Evolutionary conservation across 2,888 invertebrate species (phyloP).

Genomic region (Cheiracanthium punctorium): DNA sequence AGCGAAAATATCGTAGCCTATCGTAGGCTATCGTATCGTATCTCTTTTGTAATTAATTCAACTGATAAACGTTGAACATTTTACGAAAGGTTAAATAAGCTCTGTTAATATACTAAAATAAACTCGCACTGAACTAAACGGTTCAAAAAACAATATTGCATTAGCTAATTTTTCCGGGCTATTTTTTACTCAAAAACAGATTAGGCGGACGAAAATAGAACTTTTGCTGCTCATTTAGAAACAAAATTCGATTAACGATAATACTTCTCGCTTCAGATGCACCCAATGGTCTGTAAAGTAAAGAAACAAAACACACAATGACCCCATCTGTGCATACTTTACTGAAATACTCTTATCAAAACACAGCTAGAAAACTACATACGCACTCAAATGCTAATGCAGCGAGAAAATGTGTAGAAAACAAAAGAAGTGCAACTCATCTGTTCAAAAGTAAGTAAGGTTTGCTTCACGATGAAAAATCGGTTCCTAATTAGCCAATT

Average conservation of each 20-base stretch:
- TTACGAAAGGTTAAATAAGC: no score
- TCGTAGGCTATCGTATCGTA: no score
- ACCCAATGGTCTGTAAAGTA: background rate
- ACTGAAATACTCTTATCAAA: background rate
- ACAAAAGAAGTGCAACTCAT: conserved; percentile 43
- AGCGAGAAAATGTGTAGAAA: conserved; percentile 29
- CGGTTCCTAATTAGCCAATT: conserved; percentile 55
- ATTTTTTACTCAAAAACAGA: no score
- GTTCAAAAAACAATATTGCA: no score
- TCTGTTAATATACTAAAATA: no score
- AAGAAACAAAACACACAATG: background rate
- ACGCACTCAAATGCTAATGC: conserved; percentile 18
- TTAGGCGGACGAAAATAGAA: background rate
- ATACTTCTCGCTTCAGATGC: background rate
- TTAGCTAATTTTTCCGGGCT: no score
- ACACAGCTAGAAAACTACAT: background rate
- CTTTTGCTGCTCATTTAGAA: background rate
- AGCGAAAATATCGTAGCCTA: no score
- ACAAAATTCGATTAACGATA: background rate
- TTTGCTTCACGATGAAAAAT: conserved; percentile 53
- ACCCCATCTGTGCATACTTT: background rate
- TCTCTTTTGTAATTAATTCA: no score
- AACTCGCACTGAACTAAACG: no score
- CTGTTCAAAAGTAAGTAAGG: conserved; percentile 44
- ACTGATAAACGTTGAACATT: no score